Evolutionary conservation across 1,140 invertebrate genomes (phyloP), one percentile per base, ranked within the genome.

Genomic region (Drosophila sp.): DNA sequence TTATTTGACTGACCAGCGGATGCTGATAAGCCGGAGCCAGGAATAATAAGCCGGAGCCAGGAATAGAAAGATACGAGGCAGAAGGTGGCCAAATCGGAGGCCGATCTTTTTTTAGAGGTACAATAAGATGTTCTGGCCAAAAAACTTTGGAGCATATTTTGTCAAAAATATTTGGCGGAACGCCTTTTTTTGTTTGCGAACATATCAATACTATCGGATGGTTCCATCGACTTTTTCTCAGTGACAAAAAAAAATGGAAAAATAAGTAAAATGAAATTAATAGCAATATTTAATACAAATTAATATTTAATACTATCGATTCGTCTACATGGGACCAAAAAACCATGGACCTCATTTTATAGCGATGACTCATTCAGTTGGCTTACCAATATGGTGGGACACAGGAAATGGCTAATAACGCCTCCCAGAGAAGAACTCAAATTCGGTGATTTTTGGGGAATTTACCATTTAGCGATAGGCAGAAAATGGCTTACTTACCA

Each of bases 261-360:
- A 47, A 25, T 50, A 50, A 50, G 8, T 25, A 0, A 27, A 50
- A 50, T 56, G 3, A 32, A 8, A 1, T 56, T 17, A 55, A 11
- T 32, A 56, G 5, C n/a, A 0, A 7, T 5, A 30, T 10, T 32
- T 32, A 30, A 32, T 55, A n/a, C 3, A 56, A 32, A 4, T 29
- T 4, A 55, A 29, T 25, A 32, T 58, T 35, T 35, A 32, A 58
- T 58, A 99, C 92, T 99, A 98, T 91, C 95, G 96, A 93, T 99
- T 99, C 95, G 96, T 98, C 29, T 99, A 99, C 90, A 97, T 99
- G 94, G 98, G 98, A 69, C 96, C 97, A 4, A 96, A 96, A 93
- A 95, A 95, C 74, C 97, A 66, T 99, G 98, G 97, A 99, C 98
- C 54, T 97, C 97, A 47, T 95, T 99, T 72, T 98, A 99, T 94